Evolutionary conservation across 2,797 vertebrate species (phyloP).

Genomic region (Mus caroli): DNA sequence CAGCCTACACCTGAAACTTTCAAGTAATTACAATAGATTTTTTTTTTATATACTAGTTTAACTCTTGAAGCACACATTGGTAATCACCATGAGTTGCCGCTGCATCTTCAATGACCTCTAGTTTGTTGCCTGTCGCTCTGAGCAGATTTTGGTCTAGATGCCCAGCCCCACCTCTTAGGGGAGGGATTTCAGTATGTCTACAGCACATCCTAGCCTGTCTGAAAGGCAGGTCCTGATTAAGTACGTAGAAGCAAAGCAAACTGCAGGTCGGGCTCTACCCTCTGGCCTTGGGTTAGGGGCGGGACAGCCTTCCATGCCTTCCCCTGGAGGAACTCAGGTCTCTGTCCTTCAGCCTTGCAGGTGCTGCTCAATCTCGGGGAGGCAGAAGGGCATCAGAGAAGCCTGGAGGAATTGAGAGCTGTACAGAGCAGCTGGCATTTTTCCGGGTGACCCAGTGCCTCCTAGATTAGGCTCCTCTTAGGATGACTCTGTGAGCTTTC

Average conservation of each 20-base stretch:
- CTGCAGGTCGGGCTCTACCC: not conserved
- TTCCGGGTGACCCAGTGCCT: rapidly evolving
- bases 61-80: too few relatives aligned
- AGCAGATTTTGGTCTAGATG: not conserved
- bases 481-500: not conserved
- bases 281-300: not conserved
- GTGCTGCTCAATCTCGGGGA: rapidly evolving
- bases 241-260: not conserved
- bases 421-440: rapidly evolving
- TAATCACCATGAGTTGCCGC: not conserved
- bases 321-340: rapidly evolving
- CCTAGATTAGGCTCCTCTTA: rapidly evolving
- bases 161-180: not conserved
- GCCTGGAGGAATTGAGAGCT: rapidly evolving
- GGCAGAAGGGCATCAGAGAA: not conserved
- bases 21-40: not conserved
- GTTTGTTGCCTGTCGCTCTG: rapidly evolving
- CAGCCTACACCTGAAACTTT: not conserved
- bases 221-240: not conserved
- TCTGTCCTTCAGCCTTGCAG: not conserved
- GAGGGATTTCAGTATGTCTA: not conserved
- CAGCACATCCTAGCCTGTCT: not conserved
- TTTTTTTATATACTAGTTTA: not conserved
- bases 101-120: not conserved
- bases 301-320: rapidly evolving